A percentile compares a stretch with the other conserved stretches of the same genome.
These are phyloP conservation scores for Agrotis puta DNA, from an alignment of 2,888 invertebrate species.

Conservation along the genomic window DNA sequence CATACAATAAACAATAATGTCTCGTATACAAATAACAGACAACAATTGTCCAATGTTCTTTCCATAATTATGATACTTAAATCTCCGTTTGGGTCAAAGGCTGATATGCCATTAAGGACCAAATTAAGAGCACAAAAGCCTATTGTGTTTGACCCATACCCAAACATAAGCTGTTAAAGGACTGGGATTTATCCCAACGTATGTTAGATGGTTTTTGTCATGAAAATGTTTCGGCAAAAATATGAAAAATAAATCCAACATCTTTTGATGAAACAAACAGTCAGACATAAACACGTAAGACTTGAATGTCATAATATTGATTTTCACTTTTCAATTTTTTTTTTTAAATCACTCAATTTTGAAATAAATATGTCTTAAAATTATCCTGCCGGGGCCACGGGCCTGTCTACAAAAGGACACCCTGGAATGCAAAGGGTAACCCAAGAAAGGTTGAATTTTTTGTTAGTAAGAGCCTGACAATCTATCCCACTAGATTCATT, in stretches of 20 bases:
- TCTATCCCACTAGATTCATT: no score
- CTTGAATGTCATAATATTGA: no score
- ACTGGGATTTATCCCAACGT: neutral
- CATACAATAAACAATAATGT: no score
- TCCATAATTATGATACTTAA: neutral
- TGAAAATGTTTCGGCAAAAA: neutral
- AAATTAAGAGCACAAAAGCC: neutral
- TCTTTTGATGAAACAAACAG: neutral
- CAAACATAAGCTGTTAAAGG: neutral
- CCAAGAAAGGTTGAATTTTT: no score
- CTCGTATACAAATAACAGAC: neutral
- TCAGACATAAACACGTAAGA: no score
- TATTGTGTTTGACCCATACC: conserved; percentile 1
- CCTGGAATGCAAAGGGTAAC: no score
- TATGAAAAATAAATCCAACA: neutral
- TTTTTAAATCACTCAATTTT: no score
- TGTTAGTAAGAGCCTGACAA: no score
- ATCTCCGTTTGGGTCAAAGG: neutral
- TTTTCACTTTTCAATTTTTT: no score
- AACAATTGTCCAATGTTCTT: neutral
- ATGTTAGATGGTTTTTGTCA: neutral
- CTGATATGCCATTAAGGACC: conserved; percentile 11
- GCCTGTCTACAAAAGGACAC: no score
- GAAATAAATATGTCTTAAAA: no score
- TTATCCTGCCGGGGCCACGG: no score